Evolutionary conservation across 2,797 vertebrate genomes (phyloP).

Genomic region (Diplodus puntazzo): DNA sequence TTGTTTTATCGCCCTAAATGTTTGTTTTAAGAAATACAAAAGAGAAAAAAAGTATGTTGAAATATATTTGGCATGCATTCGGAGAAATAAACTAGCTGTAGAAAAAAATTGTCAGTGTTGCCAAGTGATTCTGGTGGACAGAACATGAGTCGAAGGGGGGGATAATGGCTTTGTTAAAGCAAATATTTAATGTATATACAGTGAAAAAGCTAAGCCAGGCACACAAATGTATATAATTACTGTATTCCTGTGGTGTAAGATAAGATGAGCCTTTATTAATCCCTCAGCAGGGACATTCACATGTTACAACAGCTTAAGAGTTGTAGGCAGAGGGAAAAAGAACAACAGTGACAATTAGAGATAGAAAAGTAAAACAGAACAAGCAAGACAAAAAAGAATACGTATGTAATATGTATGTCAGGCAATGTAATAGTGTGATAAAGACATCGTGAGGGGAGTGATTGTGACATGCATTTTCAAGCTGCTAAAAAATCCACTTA

Average conservation of each 20-base stretch:
- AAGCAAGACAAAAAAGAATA: too few relatives aligned
- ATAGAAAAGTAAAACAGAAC: too few relatives aligned
- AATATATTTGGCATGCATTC: not conserved
- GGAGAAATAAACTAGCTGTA: not conserved
- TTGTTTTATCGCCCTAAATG: not conserved
- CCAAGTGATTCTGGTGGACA: not conserved
- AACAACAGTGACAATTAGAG: too few relatives aligned
- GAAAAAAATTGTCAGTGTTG: not conserved
- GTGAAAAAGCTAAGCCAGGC: not conserved
- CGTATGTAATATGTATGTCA: not conserved
- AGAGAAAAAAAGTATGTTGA: not conserved
- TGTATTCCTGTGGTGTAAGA: not conserved
- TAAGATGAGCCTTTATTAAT: too few relatives aligned
- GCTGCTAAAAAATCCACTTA: slow-evolving; percentile 18
- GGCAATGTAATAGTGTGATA: not conserved
- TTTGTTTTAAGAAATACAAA: not conserved
- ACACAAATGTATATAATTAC: not conserved
- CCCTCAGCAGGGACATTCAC: too few relatives aligned
- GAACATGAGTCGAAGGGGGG: not conserved
- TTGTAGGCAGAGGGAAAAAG: too few relatives aligned
- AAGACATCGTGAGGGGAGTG: not conserved
- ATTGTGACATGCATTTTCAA: not conserved
- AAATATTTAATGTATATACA: not conserved
- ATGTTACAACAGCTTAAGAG: too few relatives aligned
- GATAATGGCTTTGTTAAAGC: not conserved